Conservation (phyloP, 2,113 vertebrate species). For the Talpa occidentalis region DNA sequence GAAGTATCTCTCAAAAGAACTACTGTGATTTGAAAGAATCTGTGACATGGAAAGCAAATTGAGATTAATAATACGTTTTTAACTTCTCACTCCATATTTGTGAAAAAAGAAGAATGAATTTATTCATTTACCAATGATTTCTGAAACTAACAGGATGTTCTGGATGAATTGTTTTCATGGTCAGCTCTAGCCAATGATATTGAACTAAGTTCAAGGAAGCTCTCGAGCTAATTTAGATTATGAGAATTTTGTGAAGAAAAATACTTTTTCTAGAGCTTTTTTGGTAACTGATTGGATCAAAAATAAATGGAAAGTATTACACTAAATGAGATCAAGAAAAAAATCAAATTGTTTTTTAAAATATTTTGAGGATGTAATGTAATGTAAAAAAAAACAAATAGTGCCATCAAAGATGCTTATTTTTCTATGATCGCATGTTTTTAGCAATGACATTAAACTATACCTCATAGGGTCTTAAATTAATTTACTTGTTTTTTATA, state of each 20-base stretch:
- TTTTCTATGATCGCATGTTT: background rate
- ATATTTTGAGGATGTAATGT: background rate
- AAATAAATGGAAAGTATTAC: background rate
- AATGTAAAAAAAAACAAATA: background rate
- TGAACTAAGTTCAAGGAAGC: slow-evolving; percentile 37
- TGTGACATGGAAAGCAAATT: slow-evolving; percentile 1
- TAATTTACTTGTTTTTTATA: background rate
- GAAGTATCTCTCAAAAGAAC: background rate
- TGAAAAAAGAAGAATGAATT: background rate
- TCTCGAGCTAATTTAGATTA: background rate
- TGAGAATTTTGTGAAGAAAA: slow-evolving; percentile 5
- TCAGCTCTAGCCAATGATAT: background rate
- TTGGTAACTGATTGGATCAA: background rate
- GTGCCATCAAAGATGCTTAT: background rate
- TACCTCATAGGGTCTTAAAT: background rate
- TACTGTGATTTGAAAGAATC: background rate
- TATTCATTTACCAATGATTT: background rate
- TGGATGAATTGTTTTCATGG: slow-evolving; percentile 2
- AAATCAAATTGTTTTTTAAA: background rate
- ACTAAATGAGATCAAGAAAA: background rate
- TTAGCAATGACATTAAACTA: background rate
- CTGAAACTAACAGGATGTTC: slow-evolving; percentile 25
- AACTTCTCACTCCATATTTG: background rate
- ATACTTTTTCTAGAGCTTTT: background rate
- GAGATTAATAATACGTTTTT: slow-evolving; percentile 3